A percentile compares a stretch with the other conserved stretches of the same genome.
These are phyloP conservation scores for Nesospiza acunhae DNA, from an alignment of 2,113 vertebrate genomes.

Conservation along the genomic window DNA sequence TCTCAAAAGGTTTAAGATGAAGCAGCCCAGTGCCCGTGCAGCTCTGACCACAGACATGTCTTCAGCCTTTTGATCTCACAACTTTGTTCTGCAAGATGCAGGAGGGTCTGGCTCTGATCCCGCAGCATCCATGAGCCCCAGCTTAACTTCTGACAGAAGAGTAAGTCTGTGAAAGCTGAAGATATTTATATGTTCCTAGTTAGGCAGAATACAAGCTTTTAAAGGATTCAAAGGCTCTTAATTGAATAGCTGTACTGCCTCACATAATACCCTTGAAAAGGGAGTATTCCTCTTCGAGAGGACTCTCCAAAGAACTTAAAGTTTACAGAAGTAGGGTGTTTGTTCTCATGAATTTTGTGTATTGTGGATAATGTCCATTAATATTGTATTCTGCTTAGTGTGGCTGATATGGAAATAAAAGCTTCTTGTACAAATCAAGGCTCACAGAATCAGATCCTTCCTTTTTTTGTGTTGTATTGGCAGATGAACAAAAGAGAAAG, in stretches of 20 bases:
- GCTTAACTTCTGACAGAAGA: background rate
- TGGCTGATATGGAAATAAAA: background rate
- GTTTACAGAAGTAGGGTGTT: background rate
- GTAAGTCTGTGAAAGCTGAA: background rate
- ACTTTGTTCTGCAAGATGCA: background rate
- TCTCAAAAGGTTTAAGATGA: background rate
- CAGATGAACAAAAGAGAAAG: background rate
- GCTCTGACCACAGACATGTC: background rate
- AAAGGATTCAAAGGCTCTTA: conserved; percentile 27
- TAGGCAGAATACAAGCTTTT: conserved; percentile 12
- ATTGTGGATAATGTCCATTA: background rate
- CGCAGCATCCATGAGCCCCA: background rate
- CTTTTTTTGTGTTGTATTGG: background rate
- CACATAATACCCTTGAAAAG: background rate
- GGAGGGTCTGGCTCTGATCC: background rate
- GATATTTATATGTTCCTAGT: background rate
- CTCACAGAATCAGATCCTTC: background rate
- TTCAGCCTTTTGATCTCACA: background rate
- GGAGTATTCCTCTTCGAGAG: background rate
- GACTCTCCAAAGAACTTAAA: background rate
- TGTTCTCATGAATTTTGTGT: background rate
- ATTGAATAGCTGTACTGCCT: background rate
- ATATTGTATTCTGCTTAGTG: background rate
- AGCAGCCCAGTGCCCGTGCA: background rate
- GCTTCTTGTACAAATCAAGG: background rate